phyloP scores from a whole-genome alignment of 2,888 invertebrate genomes.

The Cheilosia scutellata region DNA sequence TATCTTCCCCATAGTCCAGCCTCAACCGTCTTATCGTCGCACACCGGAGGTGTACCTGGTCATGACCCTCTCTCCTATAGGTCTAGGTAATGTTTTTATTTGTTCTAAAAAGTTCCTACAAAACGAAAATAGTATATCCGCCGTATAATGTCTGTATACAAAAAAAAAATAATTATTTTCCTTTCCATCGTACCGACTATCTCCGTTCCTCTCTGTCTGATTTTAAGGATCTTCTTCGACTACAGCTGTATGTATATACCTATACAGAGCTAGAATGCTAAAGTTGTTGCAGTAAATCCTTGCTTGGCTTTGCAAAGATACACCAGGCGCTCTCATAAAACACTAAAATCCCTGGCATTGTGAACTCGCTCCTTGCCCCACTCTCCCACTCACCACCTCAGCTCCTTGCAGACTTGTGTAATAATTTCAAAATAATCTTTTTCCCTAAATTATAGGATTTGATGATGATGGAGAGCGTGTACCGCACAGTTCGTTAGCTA shows the following conservation, averaged over 20 bases:
- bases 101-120: too few relatives aligned
- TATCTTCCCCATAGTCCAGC: too few relatives aligned
- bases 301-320: background rate
- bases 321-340: constrained; percentile 4
- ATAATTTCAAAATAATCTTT: constrained; percentile 69
- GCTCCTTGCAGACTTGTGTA: constrained; percentile 34
- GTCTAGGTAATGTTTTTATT: too few relatives aligned
- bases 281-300: background rate
- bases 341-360: constrained; percentile 20
- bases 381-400: background rate
- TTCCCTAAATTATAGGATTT: constrained; percentile 63
- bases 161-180: too few relatives aligned
- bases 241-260: background rate
- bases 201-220: background rate
- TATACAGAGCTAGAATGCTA: background rate
- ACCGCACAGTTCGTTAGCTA: constrained; percentile 51
- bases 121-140: too few relatives aligned
- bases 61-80: too few relatives aligned
- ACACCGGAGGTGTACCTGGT: too few relatives aligned
- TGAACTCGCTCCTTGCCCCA: background rate
- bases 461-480: constrained; percentile 54
- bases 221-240: background rate
- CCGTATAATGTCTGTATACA: too few relatives aligned
- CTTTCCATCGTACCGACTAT: too few relatives aligned
- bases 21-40: too few relatives aligned